Evolutionary conservation across 2,888 invertebrate species (phyloP).

Genomic region (Clostera curtula): DNA sequence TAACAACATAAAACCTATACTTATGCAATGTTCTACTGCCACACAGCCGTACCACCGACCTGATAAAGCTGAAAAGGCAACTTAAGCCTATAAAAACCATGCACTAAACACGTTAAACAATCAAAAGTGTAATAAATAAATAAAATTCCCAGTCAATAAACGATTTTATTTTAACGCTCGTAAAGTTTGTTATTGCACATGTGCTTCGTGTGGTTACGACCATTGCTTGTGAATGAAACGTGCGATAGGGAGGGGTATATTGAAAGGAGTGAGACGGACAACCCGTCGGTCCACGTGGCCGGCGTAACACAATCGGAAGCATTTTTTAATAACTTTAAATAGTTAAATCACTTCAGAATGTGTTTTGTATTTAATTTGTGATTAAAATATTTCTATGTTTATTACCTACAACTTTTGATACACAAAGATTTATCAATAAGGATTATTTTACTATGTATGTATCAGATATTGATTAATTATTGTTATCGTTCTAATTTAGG

Average conservation of each 20-base stretch:
- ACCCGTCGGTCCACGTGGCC: slow-evolving; percentile 66
- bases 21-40: slow-evolving; percentile 73
- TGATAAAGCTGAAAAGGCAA: slow-evolving; percentile 76
- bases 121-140: slow-evolving; percentile 68
- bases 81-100: slow-evolving; percentile 74
- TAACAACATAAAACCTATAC: slow-evolving; percentile 73
- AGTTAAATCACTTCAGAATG: slow-evolving; percentile 3
- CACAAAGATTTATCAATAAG: too few relatives aligned
- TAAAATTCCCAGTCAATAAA: slow-evolving; percentile 66
- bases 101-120: slow-evolving; percentile 68
- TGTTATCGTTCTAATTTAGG: too few relatives aligned
- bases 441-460: too few relatives aligned
- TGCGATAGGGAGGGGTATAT: slow-evolving; percentile 41
- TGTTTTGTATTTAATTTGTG: too few relatives aligned
- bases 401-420: too few relatives aligned
- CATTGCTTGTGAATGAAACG: slow-evolving; percentile 61
- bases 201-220: slow-evolving; percentile 62
- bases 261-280: slow-evolving; percentile 40
- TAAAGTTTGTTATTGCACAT: slow-evolving; percentile 71
- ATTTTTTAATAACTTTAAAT: slow-evolving; percentile 41
- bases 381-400: too few relatives aligned
- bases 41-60: slow-evolving; percentile 70
- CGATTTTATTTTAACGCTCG: slow-evolving; percentile 60
- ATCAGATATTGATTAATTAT: too few relatives aligned
- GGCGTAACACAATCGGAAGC: slow-evolving; percentile 53